Evolutionary conservation across 2,888 invertebrate genomes (phyloP).

Genomic region (Conistra vaccinii): DNA sequence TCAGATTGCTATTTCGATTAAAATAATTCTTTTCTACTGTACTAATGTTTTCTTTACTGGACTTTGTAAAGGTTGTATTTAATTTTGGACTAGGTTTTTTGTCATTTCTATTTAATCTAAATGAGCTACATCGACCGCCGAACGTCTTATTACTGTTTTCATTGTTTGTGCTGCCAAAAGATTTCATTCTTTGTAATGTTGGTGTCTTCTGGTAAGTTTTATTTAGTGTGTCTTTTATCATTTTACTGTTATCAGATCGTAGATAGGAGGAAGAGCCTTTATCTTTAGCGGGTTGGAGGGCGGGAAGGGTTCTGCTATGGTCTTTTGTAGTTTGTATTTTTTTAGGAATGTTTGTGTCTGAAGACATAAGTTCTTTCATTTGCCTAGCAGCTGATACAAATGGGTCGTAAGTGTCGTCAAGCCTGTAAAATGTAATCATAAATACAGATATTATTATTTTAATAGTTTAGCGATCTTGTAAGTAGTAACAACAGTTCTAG

Average conservation of each 20-base stretch:
- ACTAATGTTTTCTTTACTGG: conserved; percentile 88
- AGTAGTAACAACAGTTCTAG: conserved; percentile 1
- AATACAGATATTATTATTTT: conserved; percentile 41
- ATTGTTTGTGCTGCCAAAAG: conserved; percentile 86
- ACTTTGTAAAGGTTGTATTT: conserved; percentile 87
- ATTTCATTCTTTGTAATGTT: conserved; percentile 88
- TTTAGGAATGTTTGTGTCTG: conserved; percentile 90
- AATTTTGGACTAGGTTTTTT: conserved; percentile 86
- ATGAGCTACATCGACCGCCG: conserved; percentile 87
- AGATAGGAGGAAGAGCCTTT: conserved; percentile 79
- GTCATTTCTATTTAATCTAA: conserved; percentile 86
- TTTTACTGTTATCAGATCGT: conserved; percentile 84
- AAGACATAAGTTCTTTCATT: conserved; percentile 94
- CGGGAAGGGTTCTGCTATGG: conserved; percentile 85
- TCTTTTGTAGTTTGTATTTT: conserved; percentile 86
- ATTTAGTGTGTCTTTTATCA: conserved; percentile 88
- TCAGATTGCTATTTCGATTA: conserved; percentile 83
- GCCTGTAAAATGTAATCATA: conserved; percentile 79
- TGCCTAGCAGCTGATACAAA: conserved; percentile 95
- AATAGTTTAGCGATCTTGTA: not conserved
- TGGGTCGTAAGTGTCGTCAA: conserved; percentile 93
- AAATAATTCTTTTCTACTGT: conserved; percentile 82
- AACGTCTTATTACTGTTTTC: conserved; percentile 81
- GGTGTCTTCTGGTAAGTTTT: conserved; percentile 90
- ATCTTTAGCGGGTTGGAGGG: conserved; percentile 83